Evolutionary conservation across 2,888 invertebrate genomes (phyloP).

Genomic region (Dyspetes luteomarginatus): DNA sequence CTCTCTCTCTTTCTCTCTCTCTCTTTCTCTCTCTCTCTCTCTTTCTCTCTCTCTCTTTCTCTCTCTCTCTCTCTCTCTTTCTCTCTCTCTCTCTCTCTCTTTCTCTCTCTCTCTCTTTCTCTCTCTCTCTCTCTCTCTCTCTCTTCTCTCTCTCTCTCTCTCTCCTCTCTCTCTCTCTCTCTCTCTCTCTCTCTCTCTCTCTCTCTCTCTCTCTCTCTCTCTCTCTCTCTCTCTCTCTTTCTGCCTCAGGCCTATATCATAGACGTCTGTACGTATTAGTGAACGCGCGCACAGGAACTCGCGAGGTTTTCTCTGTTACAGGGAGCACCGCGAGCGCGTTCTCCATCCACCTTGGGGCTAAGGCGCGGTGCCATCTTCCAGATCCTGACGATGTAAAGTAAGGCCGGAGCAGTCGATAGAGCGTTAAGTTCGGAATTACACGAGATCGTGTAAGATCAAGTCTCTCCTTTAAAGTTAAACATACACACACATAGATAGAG

Average conservation of each 20-base stretch:
- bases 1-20: slow-evolving; percentile 5
- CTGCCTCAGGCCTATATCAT: slow-evolving; percentile 14
- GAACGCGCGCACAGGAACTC: slow-evolving; percentile 2
- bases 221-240: slow-evolving; percentile 2
- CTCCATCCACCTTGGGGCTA: slow-evolving; percentile 49
- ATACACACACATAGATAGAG: background rate
- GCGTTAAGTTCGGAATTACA: slow-evolving; percentile 63
- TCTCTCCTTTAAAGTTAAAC: slow-evolving; percentile 34
- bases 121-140: slow-evolving; percentile 8
- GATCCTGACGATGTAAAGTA: slow-evolving; percentile 10
- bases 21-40: slow-evolving; percentile 6
- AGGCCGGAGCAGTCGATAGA: slow-evolving; percentile 42
- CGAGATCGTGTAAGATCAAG: slow-evolving; percentile 60
- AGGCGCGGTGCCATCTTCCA: slow-evolving; percentile 61
- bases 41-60: slow-evolving; percentile 19
- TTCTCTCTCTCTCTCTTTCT: slow-evolving; percentile 30
- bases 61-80: slow-evolving; percentile 20
- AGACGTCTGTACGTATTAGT: background rate
- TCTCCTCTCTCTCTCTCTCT: slow-evolving; percentile 7
- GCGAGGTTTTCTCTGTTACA: slow-evolving; percentile 24
- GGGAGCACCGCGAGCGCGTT: slow-evolving; percentile 13
- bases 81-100: slow-evolving; percentile 11
- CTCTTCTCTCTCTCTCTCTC: slow-evolving; percentile 33
- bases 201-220: slow-evolving; percentile 32
- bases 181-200: slow-evolving; percentile 11